Percentiles rank a stretch among this genome's conserved stretches.
Conservation (phyloP, 1,140 invertebrate species). For the Drosophila willistoni region DNA sequence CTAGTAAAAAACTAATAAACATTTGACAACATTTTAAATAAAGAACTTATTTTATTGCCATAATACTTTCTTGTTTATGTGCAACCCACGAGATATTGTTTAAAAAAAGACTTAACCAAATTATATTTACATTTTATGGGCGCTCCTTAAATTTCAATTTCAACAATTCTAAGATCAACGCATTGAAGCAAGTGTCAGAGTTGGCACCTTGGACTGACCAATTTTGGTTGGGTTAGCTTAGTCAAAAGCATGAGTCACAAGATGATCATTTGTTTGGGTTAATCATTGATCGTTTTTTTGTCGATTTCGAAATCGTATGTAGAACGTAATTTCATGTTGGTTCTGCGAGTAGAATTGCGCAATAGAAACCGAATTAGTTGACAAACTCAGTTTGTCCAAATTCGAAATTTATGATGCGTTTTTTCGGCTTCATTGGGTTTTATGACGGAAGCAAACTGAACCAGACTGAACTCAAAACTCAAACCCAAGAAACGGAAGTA, state of each 20-base stretch:
- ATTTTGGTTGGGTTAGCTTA: constrained; percentile 1
- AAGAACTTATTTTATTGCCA: too few species aligned
- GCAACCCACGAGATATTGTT: too few species aligned
- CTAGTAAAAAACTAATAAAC: too few species aligned
- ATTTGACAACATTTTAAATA: too few species aligned
- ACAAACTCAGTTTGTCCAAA: constrained; percentile 42
- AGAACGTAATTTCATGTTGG: constrained; percentile 1
- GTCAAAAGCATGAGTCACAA: constrained; percentile 4
- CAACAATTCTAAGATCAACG: constrained; percentile 5
- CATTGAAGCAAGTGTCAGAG: neutral
- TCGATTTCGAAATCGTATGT: constrained; percentile 7
- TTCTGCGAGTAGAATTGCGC: constrained; percentile 16
- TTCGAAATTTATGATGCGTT: constrained; percentile 56
- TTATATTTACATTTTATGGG: neutral
- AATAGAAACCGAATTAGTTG: constrained; percentile 47
- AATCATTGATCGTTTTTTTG: neutral
- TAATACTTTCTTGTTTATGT: too few species aligned
- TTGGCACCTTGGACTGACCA: constrained; percentile 8
- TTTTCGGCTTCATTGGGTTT: constrained; percentile 77
- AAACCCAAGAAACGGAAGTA: constrained; percentile 68
- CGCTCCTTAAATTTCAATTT: neutral
- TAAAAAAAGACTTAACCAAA: too few species aligned
- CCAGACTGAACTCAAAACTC: constrained; percentile 48
- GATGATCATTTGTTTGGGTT: neutral
- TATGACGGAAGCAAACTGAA: constrained; percentile 60